Percentiles rank a stretch among this genome's conserved stretches.
Conservation (phyloP, 2,113 vertebrate genomes). For the Eleginops maclovinus region DNA sequence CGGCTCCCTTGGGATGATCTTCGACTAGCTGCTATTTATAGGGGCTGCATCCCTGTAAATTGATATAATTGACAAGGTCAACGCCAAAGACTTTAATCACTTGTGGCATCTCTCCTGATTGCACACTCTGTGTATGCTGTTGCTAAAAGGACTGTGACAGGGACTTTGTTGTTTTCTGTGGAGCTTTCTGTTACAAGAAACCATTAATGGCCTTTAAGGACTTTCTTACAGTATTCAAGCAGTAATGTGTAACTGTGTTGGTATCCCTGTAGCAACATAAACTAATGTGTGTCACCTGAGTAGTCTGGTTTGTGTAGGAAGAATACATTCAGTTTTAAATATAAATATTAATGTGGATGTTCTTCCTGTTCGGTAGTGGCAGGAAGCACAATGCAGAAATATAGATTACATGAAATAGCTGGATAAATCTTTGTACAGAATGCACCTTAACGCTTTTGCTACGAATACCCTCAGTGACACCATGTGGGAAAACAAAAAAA, state of each 20-base stretch:
- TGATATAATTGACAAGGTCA: constrained; percentile 23
- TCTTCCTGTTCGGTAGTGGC: background rate
- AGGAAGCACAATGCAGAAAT: background rate
- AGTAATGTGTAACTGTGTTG: too few species aligned
- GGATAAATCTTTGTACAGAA: background rate
- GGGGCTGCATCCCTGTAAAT: background rate
- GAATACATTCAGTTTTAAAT: background rate
- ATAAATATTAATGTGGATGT: background rate
- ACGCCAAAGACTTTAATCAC: constrained; percentile 23
- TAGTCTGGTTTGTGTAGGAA: background rate
- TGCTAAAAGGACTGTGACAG: background rate
- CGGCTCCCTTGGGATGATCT: background rate
- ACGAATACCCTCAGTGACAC: background rate
- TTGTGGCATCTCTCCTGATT: constrained; percentile 4
- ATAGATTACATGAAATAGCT: background rate
- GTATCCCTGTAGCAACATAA: background rate
- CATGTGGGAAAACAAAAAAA: background rate
- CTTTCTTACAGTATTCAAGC: background rate
- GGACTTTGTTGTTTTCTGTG: background rate
- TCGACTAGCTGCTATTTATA: constrained; percentile 17
- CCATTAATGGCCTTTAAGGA: background rate
- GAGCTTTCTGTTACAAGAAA: background rate
- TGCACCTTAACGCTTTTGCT: background rate
- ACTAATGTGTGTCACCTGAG: background rate
- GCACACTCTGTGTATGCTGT: background rate